Base-by-base conservation (phyloP, 35 echinoderm and acorn worm genomes). In the Strongylocentrotus purpuratus region DNA sequence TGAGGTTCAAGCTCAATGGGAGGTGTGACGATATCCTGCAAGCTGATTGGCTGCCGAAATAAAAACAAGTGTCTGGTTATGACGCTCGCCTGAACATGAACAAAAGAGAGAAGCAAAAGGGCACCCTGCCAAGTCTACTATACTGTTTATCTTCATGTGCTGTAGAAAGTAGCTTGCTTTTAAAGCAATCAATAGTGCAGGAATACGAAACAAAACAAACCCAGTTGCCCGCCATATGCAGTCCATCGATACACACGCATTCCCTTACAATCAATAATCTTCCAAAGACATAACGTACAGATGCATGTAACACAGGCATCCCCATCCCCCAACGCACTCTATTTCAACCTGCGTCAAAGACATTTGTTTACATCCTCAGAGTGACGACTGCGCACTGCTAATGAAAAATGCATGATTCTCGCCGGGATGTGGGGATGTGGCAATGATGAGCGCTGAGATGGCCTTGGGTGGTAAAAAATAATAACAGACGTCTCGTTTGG, bases 261-360 rank as follows among this genome's bases (percentile, higher is more conserved):
- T 70, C 61, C 61, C 61, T 22, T 78, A 78, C 65, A n/a, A 78
- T 78, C 65, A 78, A 78, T 78, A 78, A 22, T 28, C 65, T 78
- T 28, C 5, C 2, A n/a, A 78, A 78, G 20, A 78, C 65, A 28
- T 55, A 2, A 55, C n/a, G 65, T n/a, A 28, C 7, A 78, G 65
- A 5, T 59, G 22, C 65, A 78, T 78, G 13, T 52, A 52, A 52
- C 48, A 52, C 13, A 52, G 1, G 15, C 61, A 28, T 70, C 61
- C 22, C 65, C 25, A 78, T 78, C 65, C 65, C 28, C 9, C 22
- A n/a, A 78, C 65, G 65, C 65, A 78, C 65, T 78, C 65, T 28
- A 78, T 78, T 78, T 78, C 65, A 78, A 78, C 20, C 65, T 78
- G 65, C 65, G 65, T 78, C 65, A 78, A 78, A 78, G 65, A 78